phyloP scores from a whole-genome alignment of 2,797 vertebrate species.

The Limnodromus scolopaceus region DNA sequence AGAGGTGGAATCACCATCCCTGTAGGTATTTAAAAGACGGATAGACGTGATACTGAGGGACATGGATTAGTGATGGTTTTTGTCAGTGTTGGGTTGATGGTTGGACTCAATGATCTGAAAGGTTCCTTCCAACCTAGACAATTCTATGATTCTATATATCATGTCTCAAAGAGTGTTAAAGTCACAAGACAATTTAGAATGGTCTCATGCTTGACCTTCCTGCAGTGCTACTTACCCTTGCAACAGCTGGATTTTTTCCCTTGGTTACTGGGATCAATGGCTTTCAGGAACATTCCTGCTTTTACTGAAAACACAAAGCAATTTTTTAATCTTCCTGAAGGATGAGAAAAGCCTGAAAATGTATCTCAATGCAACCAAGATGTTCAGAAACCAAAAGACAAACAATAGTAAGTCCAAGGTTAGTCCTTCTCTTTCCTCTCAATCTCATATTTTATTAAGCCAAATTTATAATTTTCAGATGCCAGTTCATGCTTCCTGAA shows the following conservation, averaged over 20 bases:
- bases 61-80: neutral
- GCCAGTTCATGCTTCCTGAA: neutral
- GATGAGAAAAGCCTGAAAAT: neutral
- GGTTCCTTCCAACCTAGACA: neutral
- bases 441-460: neutral
- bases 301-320: neutral
- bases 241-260: neutral
- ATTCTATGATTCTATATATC: neutral
- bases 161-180: neutral
- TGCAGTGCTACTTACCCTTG: neutral
- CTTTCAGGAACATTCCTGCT: neutral
- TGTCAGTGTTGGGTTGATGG: neutral
- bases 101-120: neutral
- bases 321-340: neutral
- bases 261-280: neutral
- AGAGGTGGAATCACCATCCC: neutral
- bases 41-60: neutral
- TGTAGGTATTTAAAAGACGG: neutral
- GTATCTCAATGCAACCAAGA: neutral
- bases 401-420: neutral
- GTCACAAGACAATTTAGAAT: neutral
- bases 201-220: neutral
- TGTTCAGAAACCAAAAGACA: neutral
- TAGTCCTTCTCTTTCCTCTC: neutral
- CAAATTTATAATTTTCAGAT: neutral